Base-by-base conservation (phyloP, 2,113 vertebrate species). In the Rhagologus leucostigma region DNA sequence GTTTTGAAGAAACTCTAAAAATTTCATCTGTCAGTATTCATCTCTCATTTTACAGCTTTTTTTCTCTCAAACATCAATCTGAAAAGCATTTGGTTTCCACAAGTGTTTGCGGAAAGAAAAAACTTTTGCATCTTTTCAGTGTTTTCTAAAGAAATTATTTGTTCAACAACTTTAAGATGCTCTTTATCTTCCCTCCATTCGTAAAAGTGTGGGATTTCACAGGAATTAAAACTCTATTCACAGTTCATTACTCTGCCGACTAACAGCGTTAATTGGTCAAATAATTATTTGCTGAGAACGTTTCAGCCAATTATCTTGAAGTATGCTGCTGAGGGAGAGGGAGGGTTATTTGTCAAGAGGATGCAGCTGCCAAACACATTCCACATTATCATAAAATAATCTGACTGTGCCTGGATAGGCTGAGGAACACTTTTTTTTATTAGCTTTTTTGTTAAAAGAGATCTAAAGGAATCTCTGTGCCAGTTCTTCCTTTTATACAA, bases 241-340 rank as follows among this genome's bases (percentile, higher is more conserved):
- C 52, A 85, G 55, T 70, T 93, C 62, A 88, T 91, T 95, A 91
- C 78, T 63, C 47, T 50, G 63, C 67, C 81, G 14, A 67, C 74
- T 95, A 93, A 84, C 63, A 88, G 70, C 33, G 32, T 90, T 94
- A 94, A 93, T 70, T 93, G 90, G 92, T 93, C 95, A 91, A 91
- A 95, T 92, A 91, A 87, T 91, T 91, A 94, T 93, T 96, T 91
- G 68, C 55, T 44, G 52, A 52, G 91, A 91, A 85, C 27, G 41
- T 91, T 77, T 77, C 93, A 96, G 78, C 84, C 79, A 90, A 91
- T 93, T 96, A 80, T 85, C 55, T 70, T 81, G 50, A 88, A 95
- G 92, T 88, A 67, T 13, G 50, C 42, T 93, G 93, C 41, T 82
- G 78, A 32, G n/a, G 62, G n/a, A 85, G 69, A 69, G 57, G 82